Base-by-base conservation (phyloP, 2,113 vertebrate genomes). In the Epinephelus fuscoguttatus region DNA sequence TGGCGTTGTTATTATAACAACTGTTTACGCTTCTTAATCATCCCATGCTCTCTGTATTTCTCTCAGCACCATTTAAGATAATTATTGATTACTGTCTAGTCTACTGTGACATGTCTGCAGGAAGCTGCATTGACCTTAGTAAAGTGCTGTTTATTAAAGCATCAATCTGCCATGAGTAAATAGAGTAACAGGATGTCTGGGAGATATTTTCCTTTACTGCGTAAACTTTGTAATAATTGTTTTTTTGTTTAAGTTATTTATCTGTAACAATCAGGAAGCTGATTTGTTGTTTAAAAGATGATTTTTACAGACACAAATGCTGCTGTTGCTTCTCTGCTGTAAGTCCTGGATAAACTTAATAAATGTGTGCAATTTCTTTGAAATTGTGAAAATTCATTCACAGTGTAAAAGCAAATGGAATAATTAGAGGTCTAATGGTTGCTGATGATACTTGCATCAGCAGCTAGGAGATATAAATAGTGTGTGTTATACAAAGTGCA, bases 41-140 rank as follows among this genome's bases (percentile, higher is more conserved):
- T 45, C 5, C 23, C n/a, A 12, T 42, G 67, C 66, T 67, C 42
- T 62, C 53, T 61, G 30, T 45, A 62, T 63, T 69, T 89, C 53
- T 81, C 18, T 49, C 45, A 13, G 72, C 69, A 80, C 63, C 10
- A 4, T 80, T 76, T 74, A 77, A 70, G 57, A 69, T 74, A 40
- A 57, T 68, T 84, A 82, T 87, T 75, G 81, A 84, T 84, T 70
- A n/a, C 33, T 49, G 76, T 85, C 68, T 80, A 8, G 56, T 53
- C 53, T 23, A 42, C 59, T 33, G 75, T 75, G 72, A 79, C 70
- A 63, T 74, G 37, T 75, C 40, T 55, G 50, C 74, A 73, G 62
- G 84, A 90, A 80, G 67, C 71, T 56, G 68, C 70, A 81, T 53
- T 86, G 81, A 84, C 77, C 78, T 70, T 14, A 21, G 53, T 61